Base-by-base conservation (phyloP, 2,888 invertebrate genomes). In the Rosalia funebris region DNA sequence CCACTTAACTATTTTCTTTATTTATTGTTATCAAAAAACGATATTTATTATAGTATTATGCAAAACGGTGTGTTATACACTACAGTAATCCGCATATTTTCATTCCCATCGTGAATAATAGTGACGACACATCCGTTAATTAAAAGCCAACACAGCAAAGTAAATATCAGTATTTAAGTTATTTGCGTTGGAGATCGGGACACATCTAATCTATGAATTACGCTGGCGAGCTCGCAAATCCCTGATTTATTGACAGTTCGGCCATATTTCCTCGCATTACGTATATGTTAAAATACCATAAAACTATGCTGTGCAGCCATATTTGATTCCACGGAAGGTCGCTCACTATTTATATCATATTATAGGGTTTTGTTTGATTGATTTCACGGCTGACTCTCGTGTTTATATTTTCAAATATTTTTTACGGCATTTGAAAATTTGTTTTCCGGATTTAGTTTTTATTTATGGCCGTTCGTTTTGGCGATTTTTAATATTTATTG, bases 161-260 rank as follows among this genome's bases (percentile, higher is more conserved):
- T 70, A 75, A 76, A 76, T 73, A 75, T 63, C 65, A 72, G 71
- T 72, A 75, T 75, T 75, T 76, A 77, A 77, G 77, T 77, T 76
- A 77, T 77, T 78, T 77, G 76, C 75, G 62, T 66, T 71, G 66
- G 66, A 66, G 75, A 73, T 76, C 69, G 69, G 58, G 69, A 69
- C 71, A 63, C 72, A 74, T 77, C 74, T 78, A 80, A 79, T 80
- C 78, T 78, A 74, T 79, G 77, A 79, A 77, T 78, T 78, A 78
- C 78, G 75, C 73, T 71, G 74, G 75, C 74, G 71, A 71, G 57
- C 64, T 62, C 66, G 67, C 71, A 77, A 70, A 77, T 77, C 77
- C 76, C 61, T 77, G 76, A 79, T 79, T 77, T 79, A 79, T 77
- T 71, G 75, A 66, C 67, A 68, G 59, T 44, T 41, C 55, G 56